A percentile compares a stretch with the other conserved stretches of the same genome.
Evolutionary conservation across 2,113 vertebrate genomes (phyloP).

Genomic region (Ailuropoda melanoleuca): DNA sequence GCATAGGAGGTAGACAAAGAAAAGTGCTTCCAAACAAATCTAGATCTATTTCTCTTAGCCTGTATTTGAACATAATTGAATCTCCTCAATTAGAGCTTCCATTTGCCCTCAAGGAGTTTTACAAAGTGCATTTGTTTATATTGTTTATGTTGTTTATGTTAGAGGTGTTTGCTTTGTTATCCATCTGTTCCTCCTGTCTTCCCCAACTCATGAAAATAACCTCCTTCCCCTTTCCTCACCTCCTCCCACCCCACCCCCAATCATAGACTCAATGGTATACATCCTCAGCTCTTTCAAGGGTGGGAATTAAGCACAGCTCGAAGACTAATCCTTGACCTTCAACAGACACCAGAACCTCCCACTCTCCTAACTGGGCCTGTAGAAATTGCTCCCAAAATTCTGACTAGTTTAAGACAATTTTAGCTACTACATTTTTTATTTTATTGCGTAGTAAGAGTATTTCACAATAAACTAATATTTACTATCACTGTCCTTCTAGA

Average conservation of each 20-base stretch:
- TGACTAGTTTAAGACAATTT: background rate
- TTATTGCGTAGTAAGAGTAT: background rate
- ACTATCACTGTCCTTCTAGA: background rate
- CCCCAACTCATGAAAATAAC: background rate
- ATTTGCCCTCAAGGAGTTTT: background rate
- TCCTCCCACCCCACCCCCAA: background rate
- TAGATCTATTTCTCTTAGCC: background rate
- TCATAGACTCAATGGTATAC: background rate
- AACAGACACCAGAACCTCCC: background rate
- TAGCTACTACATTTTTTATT: background rate
- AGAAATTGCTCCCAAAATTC: background rate
- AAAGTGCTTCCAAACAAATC: background rate
- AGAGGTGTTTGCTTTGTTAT: background rate
- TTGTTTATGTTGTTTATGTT: background rate
- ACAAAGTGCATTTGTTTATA: background rate
- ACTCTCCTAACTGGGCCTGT: background rate
- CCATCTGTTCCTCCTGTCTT: background rate
- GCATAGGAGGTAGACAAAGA: background rate
- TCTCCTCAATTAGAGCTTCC: background rate
- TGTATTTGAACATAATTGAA: background rate
- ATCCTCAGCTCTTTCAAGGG: background rate
- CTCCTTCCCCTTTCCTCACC: background rate
- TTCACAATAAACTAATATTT: background rate
- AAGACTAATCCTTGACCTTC: background rate
- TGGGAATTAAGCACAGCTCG: background rate